Base-by-base conservation (phyloP, 1,140 invertebrate species). In the Druon quercuslanigerum region DNA sequence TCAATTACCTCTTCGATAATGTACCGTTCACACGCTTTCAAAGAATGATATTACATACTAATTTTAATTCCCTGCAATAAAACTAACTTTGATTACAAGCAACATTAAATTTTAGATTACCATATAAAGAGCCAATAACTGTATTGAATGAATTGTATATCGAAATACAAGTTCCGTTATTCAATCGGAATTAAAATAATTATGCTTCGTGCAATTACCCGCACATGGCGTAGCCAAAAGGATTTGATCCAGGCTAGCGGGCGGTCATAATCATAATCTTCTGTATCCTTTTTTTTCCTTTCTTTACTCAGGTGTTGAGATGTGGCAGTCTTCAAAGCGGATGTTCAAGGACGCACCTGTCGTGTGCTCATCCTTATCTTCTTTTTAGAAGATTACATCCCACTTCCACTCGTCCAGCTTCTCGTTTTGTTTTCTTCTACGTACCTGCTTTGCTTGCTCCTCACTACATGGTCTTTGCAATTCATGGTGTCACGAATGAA, bases 271-370 rank as follows among this genome's bases (percentile, higher is more conserved):
- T 66, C 40, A 66, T 66, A 40, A 66, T 25, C 16, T 40, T 66
- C 9, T 46, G 6, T 66, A 20, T 12, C 56, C n/a, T 57, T 25
- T 40, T 56, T 56, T 56, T 56, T 19, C 8, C 20, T 56, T 56
- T 56, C 9, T 56, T 56, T 19, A 17, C 60, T 40, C 60, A 66
- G 60, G 60, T 66, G 60, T 66, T 66, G 60, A 66, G 60, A 40
- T 66, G 13, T 40, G 60, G 40, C 40, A 66, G 25, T 66, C 60
- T 66, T 66, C 60, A 66, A 66, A 66, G 25, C 25, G 60, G 60
- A 66, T 40, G 60, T 20, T 66, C 60, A 66, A 66, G 60, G 60
- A 66, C 60, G 60, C 60, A 66, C 60, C 33, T 66, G 60, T 66
- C 60, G 60, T 66, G 13, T 40, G 46, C 40, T 66, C 60, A 66